Base-by-base conservation (phyloP, 2,113 vertebrate species). In the Aegithalos caudatus region DNA sequence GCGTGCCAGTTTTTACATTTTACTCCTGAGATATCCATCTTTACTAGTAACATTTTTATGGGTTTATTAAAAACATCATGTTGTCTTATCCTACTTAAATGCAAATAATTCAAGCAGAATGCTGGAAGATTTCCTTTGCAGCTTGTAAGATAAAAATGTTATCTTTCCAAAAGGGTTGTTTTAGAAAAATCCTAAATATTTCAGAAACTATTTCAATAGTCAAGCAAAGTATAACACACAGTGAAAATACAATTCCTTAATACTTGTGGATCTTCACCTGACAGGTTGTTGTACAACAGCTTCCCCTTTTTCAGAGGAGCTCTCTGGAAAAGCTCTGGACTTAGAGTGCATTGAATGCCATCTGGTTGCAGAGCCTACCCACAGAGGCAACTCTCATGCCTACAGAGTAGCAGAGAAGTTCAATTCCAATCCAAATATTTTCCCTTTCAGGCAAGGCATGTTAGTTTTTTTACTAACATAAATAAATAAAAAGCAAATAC, bases 401-500 rank as follows among this genome's bases (percentile, higher is more conserved):
- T 92, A 92, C 29, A 60, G 58, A 74, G 73, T 18, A 74, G 51
- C n/a, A 88, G 60, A 92, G 83, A 76, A 84, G 64, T 94, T 86
- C 21, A 78, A 48, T 61, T 84, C 48, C 91, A 97, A 89, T 38
- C 64, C 48, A 92, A 96, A 94, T 89, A 95, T 95, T 95, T 94
- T 86, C 69, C 44, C 40, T 87, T 95, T 81, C 78, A 72, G 62
- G 65, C 57, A 94, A 89, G 45, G 77, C 64, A 88, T 95, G 83
- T 87, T 66, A 81, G 73, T 20, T 71, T 91, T 88, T 87, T 92
- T 64, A 64, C 53, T 65, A 89, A 81, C 24, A 61, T 64, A 94
- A 95, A 96, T 91, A 92, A 96, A 92, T 67, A 92, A 89, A 95
- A 91, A 91, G 25, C 69, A 87, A 86, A 87, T 42, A 80, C 8